These are phyloP conservation scores for Pyrocephalus nanus DNA, from an alignment of 2,797 vertebrate genomes.

Conservation along the genomic window DNA sequence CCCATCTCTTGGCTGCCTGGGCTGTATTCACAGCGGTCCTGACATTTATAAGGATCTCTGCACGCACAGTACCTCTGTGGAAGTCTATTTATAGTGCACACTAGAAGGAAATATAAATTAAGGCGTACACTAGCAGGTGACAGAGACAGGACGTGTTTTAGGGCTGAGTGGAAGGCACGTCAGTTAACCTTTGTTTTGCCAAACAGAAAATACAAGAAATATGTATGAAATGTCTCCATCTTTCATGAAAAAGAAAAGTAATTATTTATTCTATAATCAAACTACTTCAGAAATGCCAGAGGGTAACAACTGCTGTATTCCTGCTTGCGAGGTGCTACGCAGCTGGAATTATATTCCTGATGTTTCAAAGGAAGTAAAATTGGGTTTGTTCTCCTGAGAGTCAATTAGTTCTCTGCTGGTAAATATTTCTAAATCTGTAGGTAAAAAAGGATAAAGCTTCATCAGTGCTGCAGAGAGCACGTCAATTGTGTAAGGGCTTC, in stretches of 20 bases:
- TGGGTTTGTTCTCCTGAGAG: conserved; percentile 26
- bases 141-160: not conserved
- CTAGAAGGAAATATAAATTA: not conserved
- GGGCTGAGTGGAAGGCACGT: not conserved
- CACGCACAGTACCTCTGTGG: fast-evolving
- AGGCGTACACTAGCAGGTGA: not conserved
- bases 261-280: not conserved
- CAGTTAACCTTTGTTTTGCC: not conserved
- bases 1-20: not conserved
- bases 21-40: not conserved
- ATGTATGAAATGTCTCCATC: not conserved
- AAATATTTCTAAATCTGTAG: conserved; percentile 39
- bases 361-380: conserved; percentile 5
- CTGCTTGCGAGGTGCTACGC: not conserved
- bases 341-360: conserved; percentile 7
- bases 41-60: not conserved
- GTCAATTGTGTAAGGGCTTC: not conserved
- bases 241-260: not conserved
- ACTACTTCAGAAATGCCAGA: not conserved
- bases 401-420: conserved; percentile 12
- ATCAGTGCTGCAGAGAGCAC: not conserved
- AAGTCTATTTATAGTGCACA: not conserved
- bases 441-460: not conserved
- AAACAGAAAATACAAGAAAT: not conserved
- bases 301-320: not conserved